Evolutionary conservation across 2,888 invertebrate species (phyloP).

Genomic region (Eristalis pertinax): DNA sequence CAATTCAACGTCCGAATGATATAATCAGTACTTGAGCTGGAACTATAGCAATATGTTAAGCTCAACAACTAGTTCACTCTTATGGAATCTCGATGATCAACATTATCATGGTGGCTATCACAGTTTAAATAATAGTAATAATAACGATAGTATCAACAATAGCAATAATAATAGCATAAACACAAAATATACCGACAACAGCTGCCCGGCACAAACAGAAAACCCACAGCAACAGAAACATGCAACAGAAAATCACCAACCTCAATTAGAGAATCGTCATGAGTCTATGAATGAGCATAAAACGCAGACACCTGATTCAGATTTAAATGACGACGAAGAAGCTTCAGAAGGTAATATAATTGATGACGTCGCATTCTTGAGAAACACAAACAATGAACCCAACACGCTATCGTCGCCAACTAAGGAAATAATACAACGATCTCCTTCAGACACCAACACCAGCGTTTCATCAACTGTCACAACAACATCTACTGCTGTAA

Average conservation of each 20-base stretch:
- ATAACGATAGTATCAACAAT: constrained; percentile 40
- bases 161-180: constrained; percentile 33
- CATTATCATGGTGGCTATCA: constrained; percentile 61
- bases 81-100: constrained; percentile 78
- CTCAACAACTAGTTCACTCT: constrained; percentile 74
- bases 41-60: constrained; percentile 78
- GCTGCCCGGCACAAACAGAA: constrained; percentile 35
- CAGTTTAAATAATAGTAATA: constrained; percentile 50
- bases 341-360: constrained; percentile 23
- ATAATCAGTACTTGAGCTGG: constrained; percentile 80
- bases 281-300: constrained; percentile 27
- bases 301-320: constrained; percentile 28
- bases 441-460: background rate
- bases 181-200: constrained; percentile 55
- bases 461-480: constrained; percentile 23
- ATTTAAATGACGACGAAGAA: constrained; percentile 32
- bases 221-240: constrained; percentile 52
- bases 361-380: constrained; percentile 21
- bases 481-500: constrained; percentile 69
- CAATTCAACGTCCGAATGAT: constrained; percentile 76
- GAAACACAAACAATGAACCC: constrained; percentile 28
- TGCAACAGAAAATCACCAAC: constrained; percentile 68
- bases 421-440: constrained; percentile 8
- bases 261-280: constrained; percentile 31
- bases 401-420: constrained; percentile 16